These are phyloP conservation scores for Thamnaconus septentrionalis DNA, from an alignment of 2,113 vertebrate genomes.

Conservation along the genomic window DNA sequence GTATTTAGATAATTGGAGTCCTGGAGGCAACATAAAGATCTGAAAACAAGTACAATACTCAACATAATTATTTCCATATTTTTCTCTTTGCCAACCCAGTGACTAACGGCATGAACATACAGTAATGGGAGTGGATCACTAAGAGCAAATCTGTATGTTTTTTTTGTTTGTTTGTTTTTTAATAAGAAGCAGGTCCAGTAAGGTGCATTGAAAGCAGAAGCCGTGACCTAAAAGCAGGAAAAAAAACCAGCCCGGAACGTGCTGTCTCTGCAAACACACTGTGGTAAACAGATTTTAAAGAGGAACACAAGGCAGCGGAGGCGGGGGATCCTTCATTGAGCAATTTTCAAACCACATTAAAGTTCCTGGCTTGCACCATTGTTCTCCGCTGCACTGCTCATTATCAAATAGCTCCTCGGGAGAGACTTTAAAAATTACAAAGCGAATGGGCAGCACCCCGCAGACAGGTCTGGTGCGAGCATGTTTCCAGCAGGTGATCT, in stretches of 20 bases:
- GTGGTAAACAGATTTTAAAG: slow-evolving; percentile 56
- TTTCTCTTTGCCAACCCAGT: too few species aligned
- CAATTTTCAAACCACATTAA: slow-evolving; percentile 59
- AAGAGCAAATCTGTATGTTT: too few species aligned
- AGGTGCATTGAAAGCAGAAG: slow-evolving; percentile 48
- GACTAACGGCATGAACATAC: too few species aligned
- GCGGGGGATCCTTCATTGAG: slow-evolving; percentile 28
- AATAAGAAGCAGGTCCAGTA: slow-evolving; percentile 34
- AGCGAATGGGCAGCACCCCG: too few species aligned
- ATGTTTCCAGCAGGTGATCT: too few species aligned
- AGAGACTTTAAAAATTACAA: not conserved
- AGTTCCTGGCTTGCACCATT: slow-evolving; percentile 27
- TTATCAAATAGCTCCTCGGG: slow-evolving; percentile 18
- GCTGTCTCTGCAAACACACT: slow-evolving; percentile 61
- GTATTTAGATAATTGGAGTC: too few species aligned
- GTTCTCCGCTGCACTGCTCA: slow-evolving; percentile 28
- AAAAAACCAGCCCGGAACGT: slow-evolving; percentile 49
- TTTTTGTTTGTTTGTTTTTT: too few species aligned
- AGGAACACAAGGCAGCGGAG: slow-evolving; percentile 33
- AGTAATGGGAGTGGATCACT: too few species aligned
- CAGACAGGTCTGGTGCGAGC: too few species aligned
- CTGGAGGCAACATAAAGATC: too few species aligned
- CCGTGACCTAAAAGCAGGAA: slow-evolving; percentile 32
- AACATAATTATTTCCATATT: too few species aligned
- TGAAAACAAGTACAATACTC: too few species aligned